phyloP scores from a whole-genome alignment of 2,888 invertebrate genomes.

The Eupithecia subfuscata region DNA sequence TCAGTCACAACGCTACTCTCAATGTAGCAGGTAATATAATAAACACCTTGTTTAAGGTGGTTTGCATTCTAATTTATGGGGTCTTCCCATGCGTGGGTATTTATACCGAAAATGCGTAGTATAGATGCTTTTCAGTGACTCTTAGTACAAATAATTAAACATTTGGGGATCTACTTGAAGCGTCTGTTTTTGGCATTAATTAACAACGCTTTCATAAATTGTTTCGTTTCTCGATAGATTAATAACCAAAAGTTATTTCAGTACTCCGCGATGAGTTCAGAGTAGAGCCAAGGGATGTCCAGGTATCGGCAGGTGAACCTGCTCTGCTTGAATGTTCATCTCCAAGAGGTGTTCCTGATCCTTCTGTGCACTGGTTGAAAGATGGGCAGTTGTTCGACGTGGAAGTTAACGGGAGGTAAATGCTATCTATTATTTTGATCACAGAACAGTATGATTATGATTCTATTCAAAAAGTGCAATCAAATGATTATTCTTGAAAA shows the following conservation, averaged over 20 bases:
- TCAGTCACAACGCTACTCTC: slow-evolving; percentile 96
- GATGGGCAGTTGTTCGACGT: slow-evolving; percentile 86
- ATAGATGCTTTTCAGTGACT: neutral
- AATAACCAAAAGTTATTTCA: slow-evolving; percentile 63
- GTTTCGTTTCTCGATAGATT: neutral
- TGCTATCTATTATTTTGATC: too few species aligned
- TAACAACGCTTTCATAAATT: neutral
- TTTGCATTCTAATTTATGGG: slow-evolving; percentile 11
- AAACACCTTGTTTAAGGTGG: neutral
- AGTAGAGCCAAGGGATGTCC: slow-evolving; percentile 93
- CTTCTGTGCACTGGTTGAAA: slow-evolving; percentile 96
- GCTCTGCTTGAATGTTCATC: slow-evolving; percentile 96
- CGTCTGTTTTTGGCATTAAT: neutral
- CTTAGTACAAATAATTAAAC: neutral
- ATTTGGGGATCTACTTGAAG: neutral
- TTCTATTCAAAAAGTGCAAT: neutral
- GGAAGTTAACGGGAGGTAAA: slow-evolving; percentile 86
- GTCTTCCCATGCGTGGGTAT: neutral
- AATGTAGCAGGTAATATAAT: slow-evolving; percentile 92
- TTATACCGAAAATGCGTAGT: neutral
- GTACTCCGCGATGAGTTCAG: slow-evolving; percentile 98
- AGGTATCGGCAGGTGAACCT: slow-evolving; percentile 96
- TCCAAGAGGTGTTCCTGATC: slow-evolving; percentile 97
- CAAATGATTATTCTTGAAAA: neutral
- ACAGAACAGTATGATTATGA: neutral